phyloP scores from a whole-genome alignment of 1,140 invertebrate genomes.

The Pseudoatta argentina region DNA sequence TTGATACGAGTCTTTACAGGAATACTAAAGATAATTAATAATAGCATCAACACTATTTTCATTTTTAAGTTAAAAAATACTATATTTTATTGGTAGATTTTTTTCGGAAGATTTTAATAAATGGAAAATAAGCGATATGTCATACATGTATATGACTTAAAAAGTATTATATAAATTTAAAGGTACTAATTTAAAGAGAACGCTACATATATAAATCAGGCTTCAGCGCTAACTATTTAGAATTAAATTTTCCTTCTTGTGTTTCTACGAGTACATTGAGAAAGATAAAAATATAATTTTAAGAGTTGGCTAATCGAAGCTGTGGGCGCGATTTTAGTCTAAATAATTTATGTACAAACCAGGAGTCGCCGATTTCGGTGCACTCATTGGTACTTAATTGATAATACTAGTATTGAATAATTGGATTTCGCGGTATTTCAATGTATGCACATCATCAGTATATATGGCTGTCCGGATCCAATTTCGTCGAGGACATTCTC shows the following conservation, averaged over 20 bases:
- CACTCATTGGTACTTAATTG: conserved; percentile 68
- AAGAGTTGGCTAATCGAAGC: conserved; percentile 17
- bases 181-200: neutral
- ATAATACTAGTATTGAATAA: conserved; percentile 69
- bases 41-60: neutral
- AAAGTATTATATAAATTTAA: neutral
- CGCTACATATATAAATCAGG: neutral
- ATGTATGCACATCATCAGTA: neutral
- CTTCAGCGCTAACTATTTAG: neutral
- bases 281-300: neutral
- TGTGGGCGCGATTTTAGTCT: conserved; percentile 18
- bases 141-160: neutral
- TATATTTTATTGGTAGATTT: neutral
- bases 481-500: too few species aligned
- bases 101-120: neutral
- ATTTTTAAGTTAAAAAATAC: neutral
- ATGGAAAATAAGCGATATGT: neutral
- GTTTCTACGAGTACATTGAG: conserved; percentile 1
- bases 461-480: neutral
- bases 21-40: neutral
- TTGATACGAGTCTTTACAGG: conserved; percentile 6
- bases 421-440: conserved; percentile 14
- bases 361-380: conserved; percentile 43
- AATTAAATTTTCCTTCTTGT: neutral
- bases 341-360: conserved; percentile 29